Evolutionary conservation across 2,888 invertebrate genomes (phyloP).

Genomic region (Nyleta sp.): DNA sequence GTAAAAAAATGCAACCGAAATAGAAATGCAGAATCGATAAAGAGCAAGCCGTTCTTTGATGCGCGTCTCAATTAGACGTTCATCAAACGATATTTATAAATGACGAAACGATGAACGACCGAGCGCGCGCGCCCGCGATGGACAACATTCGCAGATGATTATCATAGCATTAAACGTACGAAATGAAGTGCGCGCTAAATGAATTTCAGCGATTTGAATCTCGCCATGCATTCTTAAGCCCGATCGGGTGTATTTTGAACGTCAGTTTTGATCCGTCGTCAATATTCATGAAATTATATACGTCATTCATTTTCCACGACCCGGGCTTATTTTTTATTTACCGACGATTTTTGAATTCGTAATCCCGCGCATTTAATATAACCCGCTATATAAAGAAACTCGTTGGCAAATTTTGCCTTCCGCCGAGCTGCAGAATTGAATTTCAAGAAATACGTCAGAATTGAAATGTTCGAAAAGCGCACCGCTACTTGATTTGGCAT

Average conservation of each 20-base stretch:
- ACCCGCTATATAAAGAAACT: not conserved
- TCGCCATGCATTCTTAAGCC: not conserved
- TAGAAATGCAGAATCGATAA: slow-evolving; percentile 20
- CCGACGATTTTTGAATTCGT: slow-evolving; percentile 5
- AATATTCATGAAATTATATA: slow-evolving; percentile 4
- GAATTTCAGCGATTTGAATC: slow-evolving; percentile 5
- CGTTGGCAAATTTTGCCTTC: not conserved
- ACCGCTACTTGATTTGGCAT: slow-evolving; percentile 21
- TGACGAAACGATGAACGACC: not conserved
- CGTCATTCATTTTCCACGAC: slow-evolving; percentile 8
- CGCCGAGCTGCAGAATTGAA: not conserved
- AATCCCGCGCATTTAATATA: not conserved
- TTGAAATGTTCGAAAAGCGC: not conserved
- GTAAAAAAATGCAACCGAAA: not conserved
- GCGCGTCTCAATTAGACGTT: slow-evolving; percentile 15
- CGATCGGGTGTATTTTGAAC: slow-evolving; percentile 8
- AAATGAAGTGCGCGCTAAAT: slow-evolving; percentile 11
- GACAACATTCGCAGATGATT: slow-evolving; percentile 19
- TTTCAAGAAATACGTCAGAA: slow-evolving; percentile 15
- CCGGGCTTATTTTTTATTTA: not conserved
- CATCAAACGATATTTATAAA: slow-evolving; percentile 28
- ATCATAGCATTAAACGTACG: not conserved
- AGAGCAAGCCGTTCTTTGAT: slow-evolving; percentile 17
- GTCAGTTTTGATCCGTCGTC: not conserved
- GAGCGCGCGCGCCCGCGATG: not conserved